Evolutionary conservation across 2,888 invertebrate species (phyloP), one percentile per base, ranked within the genome.

Genomic region (Allacma fusca): DNA sequence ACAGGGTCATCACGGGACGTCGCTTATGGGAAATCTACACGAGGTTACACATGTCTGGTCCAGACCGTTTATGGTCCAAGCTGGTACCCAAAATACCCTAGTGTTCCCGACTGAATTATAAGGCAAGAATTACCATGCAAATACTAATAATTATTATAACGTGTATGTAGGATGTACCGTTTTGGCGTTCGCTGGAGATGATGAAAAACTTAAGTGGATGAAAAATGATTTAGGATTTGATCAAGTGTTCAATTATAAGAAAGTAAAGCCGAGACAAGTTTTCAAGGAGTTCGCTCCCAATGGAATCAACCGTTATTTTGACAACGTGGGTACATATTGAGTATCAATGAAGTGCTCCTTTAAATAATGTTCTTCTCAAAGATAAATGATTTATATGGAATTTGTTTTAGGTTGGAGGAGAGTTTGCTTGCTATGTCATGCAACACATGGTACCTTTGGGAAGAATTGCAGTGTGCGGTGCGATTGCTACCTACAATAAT

Each of bases 271-370:
- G 0, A 19, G 59, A 0, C 26, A 44, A 26, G 71, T 71, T 1
- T 76, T 78, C 67, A 44, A 71, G 21, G 59, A 78, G 24, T 76
- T 40, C 67, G 92, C 92, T 19, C 92, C 92, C 0, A 87, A 91
- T 19, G 92, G 92, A 2, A 86, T 93, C 0, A 92, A 93, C 85
- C 91, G 92, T 84, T 93, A 92, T 85, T 93, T 93, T 85, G 93
- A 93, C 85, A 93, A 93, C 86, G 93, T 93, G 87, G 86, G 89
- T 23, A n/a, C n/a, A n/a, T 21, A 40, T n/a, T n/a, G n/a, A 23
- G 16, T n/a, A 16, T 44, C 16, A 16, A 19, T 64, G 23, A 64
- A 64, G 23, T 64, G 12, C 23, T 12, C 16, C 16, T 19, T 64
- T 23, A 64, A 13, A 19, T 23, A 64, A 64, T 19, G 13, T 16